Percentiles rank a stretch among this genome's conserved stretches.
Conservation (phyloP, 2,888 invertebrate genomes). For the Idaea aversata region DNA sequence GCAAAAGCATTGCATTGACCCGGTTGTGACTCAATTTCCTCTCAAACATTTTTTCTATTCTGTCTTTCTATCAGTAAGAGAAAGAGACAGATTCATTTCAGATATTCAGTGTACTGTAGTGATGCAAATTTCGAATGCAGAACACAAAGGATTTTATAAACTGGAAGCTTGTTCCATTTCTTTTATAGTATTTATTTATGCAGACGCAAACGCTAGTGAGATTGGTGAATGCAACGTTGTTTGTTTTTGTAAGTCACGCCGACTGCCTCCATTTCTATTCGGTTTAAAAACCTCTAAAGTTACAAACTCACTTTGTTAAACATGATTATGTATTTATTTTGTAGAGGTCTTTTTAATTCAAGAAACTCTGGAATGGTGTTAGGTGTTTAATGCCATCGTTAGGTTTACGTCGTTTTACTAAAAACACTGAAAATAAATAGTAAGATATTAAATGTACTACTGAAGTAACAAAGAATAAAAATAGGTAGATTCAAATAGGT, state of each 20-base stretch:
- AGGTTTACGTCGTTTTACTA: too few species aligned
- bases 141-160: slow-evolving; percentile 35
- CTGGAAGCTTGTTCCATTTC: slow-evolving; percentile 32
- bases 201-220: slow-evolving; percentile 27
- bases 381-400: too few species aligned
- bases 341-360: too few species aligned
- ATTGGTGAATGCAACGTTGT: slow-evolving; percentile 23
- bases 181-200: slow-evolving; percentile 33
- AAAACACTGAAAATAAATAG: too few species aligned
- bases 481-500: too few species aligned
- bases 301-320: neutral
- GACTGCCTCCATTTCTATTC: slow-evolving; percentile 17
- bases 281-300: slow-evolving; percentile 5
- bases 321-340: neutral
- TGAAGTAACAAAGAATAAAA: too few species aligned
- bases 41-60: slow-evolving; percentile 16
- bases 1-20: slow-evolving; percentile 14
- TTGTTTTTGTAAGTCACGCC: slow-evolving; percentile 20
- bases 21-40: slow-evolving; percentile 36
- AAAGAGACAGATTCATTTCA: slow-evolving; percentile 26
- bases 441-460: too few species aligned
- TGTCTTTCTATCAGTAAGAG: slow-evolving; percentile 20
- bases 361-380: too few species aligned
- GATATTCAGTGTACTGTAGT: slow-evolving; percentile 21
- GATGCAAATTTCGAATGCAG: slow-evolving; percentile 41